phyloP scores from a whole-genome alignment of 2,797 vertebrate species.

The Lagorchestes hirsutus region DNA sequence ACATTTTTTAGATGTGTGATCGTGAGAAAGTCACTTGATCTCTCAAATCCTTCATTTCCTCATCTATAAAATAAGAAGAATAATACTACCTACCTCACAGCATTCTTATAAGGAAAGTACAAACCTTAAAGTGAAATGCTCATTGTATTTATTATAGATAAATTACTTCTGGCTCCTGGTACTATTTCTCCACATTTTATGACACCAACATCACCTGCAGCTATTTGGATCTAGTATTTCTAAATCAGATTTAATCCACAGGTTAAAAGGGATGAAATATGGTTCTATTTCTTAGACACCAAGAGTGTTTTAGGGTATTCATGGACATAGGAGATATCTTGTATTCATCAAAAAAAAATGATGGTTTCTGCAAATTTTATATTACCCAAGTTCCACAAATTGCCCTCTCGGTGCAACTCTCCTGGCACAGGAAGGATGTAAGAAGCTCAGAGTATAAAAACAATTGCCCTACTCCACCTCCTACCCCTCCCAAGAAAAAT shows the following conservation, averaged over 20 bases:
- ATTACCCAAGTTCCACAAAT: constrained; percentile 58
- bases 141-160: neutral
- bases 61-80: neutral
- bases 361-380: constrained; percentile 66
- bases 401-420: constrained; percentile 65
- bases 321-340: neutral
- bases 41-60: neutral
- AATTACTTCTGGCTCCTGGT: neutral
- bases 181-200: neutral
- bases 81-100: neutral
- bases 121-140: neutral
- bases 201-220: constrained; percentile 9
- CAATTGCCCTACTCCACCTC: constrained; percentile 76
- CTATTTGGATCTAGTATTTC: constrained; percentile 35
- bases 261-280: neutral
- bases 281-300: constrained; percentile 38
- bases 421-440: constrained; percentile 77
- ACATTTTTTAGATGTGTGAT: neutral
- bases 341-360: constrained; percentile 42
- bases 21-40: neutral
- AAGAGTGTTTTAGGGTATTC: constrained; percentile 9
- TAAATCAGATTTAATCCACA: neutral
- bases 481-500: constrained; percentile 54
- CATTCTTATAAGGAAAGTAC: neutral
- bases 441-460: constrained; percentile 78